Conservation (phyloP, 2,113 vertebrate genomes). For the Perca flavescens region DNA sequence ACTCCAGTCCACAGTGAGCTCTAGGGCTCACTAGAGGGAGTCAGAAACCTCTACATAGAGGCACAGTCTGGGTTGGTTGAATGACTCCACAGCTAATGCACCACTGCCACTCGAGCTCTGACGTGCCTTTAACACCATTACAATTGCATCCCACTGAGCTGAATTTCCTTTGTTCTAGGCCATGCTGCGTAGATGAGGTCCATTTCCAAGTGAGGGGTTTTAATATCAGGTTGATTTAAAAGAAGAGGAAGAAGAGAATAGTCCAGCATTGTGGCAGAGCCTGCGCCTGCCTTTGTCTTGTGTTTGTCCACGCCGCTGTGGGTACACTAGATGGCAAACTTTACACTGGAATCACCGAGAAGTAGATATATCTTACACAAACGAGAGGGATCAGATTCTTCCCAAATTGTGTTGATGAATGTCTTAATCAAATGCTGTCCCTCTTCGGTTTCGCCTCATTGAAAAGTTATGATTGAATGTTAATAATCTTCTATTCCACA, state of each 20-base stretch:
- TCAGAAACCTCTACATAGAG: conserved; percentile 81
- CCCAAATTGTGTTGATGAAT: conserved; percentile 85
- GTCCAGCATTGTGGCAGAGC: conserved; percentile 32
- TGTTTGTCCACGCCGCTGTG: conserved; percentile 61
- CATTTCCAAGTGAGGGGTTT: conserved; percentile 47
- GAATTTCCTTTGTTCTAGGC: conserved; percentile 73
- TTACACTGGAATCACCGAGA: conserved; percentile 70
- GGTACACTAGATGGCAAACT: conserved; percentile 86
- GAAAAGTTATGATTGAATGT: conserved; percentile 86
- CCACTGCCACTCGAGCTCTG: conserved; percentile 75
- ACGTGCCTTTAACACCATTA: conserved; percentile 69
- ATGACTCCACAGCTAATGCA: conserved; percentile 79
- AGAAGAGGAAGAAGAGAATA: conserved; percentile 12
- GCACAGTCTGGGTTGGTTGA: conserved; percentile 70
- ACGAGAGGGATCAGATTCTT: conserved; percentile 74
- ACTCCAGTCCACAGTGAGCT: conserved; percentile 77
- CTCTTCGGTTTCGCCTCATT: conserved; percentile 85
- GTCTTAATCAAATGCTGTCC: conserved; percentile 85
- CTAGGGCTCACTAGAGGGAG: conserved; percentile 84
- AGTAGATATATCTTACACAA: conserved; percentile 57
- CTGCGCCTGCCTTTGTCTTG: conserved; percentile 66
- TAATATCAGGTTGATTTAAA: conserved; percentile 55
- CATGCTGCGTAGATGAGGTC: conserved; percentile 38
- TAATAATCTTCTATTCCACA: conserved; percentile 86
- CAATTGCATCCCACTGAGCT: conserved; percentile 60